Evolutionary conservation across 35 echinoderm and acorn worm genomes (phyloP).

Genomic region (Diadema setosum): DNA sequence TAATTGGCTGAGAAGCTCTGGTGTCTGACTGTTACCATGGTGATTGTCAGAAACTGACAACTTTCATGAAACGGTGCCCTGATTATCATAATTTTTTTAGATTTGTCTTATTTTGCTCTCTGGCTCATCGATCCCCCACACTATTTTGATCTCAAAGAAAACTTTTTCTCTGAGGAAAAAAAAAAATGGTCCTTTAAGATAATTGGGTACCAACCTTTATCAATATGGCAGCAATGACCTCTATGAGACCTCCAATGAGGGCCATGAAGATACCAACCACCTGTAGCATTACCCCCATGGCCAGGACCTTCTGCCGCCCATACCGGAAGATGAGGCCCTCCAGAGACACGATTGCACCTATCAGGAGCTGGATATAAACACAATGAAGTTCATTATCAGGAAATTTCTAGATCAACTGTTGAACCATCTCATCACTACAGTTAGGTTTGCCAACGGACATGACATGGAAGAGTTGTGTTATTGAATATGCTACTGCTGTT

Average conservation of each 20-base stretch:
- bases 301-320: constrained; percentile 1
- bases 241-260: constrained; percentile 35
- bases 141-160: not conserved
- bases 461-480: no score
- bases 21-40: no score
- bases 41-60: no score
- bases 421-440: no score
- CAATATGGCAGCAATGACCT: constrained; percentile 31
- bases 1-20: no score
- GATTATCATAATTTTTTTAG: no score
- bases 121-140: not conserved
- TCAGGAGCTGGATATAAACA: constrained; percentile 55
- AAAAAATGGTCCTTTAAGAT: not conserved
- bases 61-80: no score
- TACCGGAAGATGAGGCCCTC: constrained; percentile 11
- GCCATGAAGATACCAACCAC: constrained; percentile 31
- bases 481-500: no score
- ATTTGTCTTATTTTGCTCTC: no score
- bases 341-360: constrained; percentile 15
- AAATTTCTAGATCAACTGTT: no score
- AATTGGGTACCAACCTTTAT: constrained; percentile 26
- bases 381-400: no score
- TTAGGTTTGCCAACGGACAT: no score
- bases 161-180: not conserved
- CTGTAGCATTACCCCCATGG: not conserved